Evolutionary conservation across 2,113 vertebrate species (phyloP).

Genomic region (Oreochromis tanganicae): DNA sequence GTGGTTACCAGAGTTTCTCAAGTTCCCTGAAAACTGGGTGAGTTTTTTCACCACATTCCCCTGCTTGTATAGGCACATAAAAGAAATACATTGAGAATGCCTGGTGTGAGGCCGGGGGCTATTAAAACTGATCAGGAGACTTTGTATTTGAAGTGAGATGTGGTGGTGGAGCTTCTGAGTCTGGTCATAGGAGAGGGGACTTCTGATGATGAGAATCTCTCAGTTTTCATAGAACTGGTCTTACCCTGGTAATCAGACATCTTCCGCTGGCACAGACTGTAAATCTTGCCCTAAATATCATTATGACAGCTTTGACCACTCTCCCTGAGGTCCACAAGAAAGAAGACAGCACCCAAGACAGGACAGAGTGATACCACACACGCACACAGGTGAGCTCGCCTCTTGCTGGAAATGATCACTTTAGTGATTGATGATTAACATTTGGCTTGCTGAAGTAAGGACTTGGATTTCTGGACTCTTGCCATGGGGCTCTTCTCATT

Average conservation of each 20-base stretch:
- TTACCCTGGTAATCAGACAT: not conserved
- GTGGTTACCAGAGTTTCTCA: not conserved
- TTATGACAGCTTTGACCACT: not conserved
- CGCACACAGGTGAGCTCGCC: not conserved
- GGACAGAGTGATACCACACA: not conserved
- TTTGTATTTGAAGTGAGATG: not conserved
- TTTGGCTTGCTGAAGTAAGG: not conserved
- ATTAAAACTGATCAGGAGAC: not conserved
- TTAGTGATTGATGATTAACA: not conserved
- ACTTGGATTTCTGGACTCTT: not conserved
- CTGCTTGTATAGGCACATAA: not conserved
- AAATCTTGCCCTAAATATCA: not conserved
- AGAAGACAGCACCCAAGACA: not conserved
- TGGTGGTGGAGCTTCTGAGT: not conserved
- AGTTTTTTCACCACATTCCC: not conserved
- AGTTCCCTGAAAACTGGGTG: not conserved
- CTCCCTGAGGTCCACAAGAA: not conserved
- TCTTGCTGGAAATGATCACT: not conserved
- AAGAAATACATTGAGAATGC: not conserved
- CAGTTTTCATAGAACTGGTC: not conserved
- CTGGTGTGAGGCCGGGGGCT: not conserved
- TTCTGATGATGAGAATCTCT: not conserved
- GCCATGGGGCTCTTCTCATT: not conserved
- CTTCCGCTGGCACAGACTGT: not conserved
- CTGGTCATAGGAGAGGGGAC: rapidly evolving